phyloP scores from a whole-genome alignment of 2,888 invertebrate species.

The Apoderus coryli region DNA sequence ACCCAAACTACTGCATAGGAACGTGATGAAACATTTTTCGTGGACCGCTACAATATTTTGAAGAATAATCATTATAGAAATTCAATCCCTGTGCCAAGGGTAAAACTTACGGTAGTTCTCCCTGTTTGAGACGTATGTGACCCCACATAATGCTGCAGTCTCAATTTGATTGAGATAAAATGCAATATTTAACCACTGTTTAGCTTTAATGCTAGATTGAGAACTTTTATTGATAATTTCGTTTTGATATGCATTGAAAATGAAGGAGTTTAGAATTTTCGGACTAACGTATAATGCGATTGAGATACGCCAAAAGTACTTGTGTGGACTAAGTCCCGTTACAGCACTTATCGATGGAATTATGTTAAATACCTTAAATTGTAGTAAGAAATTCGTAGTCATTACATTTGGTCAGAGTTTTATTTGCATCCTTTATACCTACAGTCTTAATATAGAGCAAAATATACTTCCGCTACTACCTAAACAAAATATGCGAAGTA shows the following conservation, averaged over 20 bases:
- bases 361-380: constrained; percentile 74
- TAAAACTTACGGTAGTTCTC: constrained; percentile 95
- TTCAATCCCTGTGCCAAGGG: too few relatives aligned
- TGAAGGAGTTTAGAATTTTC: constrained; percentile 72
- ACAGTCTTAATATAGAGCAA: too few relatives aligned
- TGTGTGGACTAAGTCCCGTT: constrained; percentile 83
- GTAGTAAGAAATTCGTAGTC: constrained; percentile 6
- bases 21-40: too few relatives aligned
- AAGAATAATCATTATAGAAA: too few relatives aligned
- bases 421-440: too few relatives aligned
- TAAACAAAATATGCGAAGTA: too few relatives aligned
- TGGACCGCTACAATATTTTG: too few relatives aligned
- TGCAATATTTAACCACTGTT: constrained; percentile 52
- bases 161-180: constrained; percentile 77
- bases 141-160: constrained; percentile 74
- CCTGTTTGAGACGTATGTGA: constrained; percentile 84
- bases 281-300: constrained; percentile 87
- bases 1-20: too few relatives aligned
- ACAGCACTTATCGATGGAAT: constrained; percentile 93
- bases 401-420: too few relatives aligned
- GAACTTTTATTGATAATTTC: constrained; percentile 42
- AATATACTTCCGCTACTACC: too few relatives aligned
- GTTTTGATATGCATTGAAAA: constrained; percentile 72
- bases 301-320: constrained; percentile 84
- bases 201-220: constrained; percentile 38